A percentile compares a stretch with the other conserved stretches of the same genome.
phyloP scores from a whole-genome alignment of 2,888 invertebrate species.

The Catocala sponsa region DNA sequence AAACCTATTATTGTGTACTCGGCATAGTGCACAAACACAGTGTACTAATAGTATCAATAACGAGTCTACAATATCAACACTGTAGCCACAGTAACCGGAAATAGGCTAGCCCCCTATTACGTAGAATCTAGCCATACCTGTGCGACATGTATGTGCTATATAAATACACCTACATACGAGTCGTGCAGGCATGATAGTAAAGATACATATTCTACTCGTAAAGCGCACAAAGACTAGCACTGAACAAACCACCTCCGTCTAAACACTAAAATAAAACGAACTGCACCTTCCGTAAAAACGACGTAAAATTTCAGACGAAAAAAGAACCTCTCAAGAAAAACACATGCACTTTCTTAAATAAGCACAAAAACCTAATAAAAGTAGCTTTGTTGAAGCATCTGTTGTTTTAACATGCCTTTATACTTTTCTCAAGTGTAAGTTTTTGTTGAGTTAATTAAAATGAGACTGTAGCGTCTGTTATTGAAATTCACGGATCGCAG shows the following conservation, averaged over 20 bases:
- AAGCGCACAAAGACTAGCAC: background rate
- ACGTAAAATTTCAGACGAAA: constrained; percentile 36
- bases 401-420: constrained; percentile 38
- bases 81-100: too few relatives aligned
- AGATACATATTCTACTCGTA: background rate
- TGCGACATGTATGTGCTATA: too few relatives aligned
- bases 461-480: constrained; percentile 68
- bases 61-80: too few relatives aligned
- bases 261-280: constrained; percentile 14
- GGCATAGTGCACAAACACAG: too few relatives aligned
- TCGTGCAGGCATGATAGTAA: too few relatives aligned
- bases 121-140: too few relatives aligned
- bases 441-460: constrained; percentile 78
- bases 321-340: constrained; percentile 48
- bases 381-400: constrained; percentile 47
- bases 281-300: constrained; percentile 26
- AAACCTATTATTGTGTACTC: too few relatives aligned
- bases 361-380: constrained; percentile 44
- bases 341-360: constrained; percentile 41
- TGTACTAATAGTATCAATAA: too few relatives aligned
- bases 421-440: constrained; percentile 43
- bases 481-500: constrained; percentile 77
- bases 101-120: too few relatives aligned
- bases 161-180: too few relatives aligned
- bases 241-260: background rate